Evolutionary conservation across 2,797 vertebrate genomes (phyloP).

Genomic region (Austrolebias charrua): DNA sequence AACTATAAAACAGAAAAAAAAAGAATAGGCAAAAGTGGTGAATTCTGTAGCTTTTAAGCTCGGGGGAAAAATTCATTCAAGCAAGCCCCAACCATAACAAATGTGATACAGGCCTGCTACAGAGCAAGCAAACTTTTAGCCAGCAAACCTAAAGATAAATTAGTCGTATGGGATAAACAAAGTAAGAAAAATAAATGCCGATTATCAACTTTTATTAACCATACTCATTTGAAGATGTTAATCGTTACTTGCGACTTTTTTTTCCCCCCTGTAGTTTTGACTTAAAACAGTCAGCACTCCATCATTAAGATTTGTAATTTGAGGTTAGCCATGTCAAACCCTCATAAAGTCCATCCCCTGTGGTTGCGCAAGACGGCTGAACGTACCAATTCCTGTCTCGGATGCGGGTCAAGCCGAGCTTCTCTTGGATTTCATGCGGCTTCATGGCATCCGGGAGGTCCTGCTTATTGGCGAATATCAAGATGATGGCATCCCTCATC

Average conservation of each 20-base stretch:
- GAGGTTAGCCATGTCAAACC: constrained; percentile 99
- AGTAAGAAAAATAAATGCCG: constrained; percentile 83
- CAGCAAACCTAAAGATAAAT: constrained; percentile 81
- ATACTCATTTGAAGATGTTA: constrained; percentile 84
- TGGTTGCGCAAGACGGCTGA: constrained; percentile 98
- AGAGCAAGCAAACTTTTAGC: constrained; percentile 78
- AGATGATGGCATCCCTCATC: constrained; percentile 99
- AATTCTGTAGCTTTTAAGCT: constrained; percentile 73
- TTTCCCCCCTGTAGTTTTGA: constrained; percentile 67
- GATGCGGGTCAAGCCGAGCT: constrained; percentile 98
- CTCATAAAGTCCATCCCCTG: constrained; percentile 98
- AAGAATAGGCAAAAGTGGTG: constrained; percentile 75
- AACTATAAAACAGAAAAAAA: constrained; percentile 40
- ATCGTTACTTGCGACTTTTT: constrained; percentile 79
- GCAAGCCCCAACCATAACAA: constrained; percentile 70
- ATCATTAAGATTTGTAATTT: constrained; percentile 99
- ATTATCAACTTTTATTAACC: constrained; percentile 81
- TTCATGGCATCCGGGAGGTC: constrained; percentile 99
- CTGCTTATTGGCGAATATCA: constrained; percentile 99
- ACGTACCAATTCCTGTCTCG: constrained; percentile 99
- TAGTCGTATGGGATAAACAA: constrained; percentile 75
- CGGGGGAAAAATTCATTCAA: constrained; percentile 65
- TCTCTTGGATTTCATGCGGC: constrained; percentile 99
- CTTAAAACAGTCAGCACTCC: constrained; percentile 86
- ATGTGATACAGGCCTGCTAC: constrained; percentile 70